Evolutionary conservation across 53 echinoderm and acorn worm genomes (phyloP).

Genomic region (Crossaster papposus): DNA sequence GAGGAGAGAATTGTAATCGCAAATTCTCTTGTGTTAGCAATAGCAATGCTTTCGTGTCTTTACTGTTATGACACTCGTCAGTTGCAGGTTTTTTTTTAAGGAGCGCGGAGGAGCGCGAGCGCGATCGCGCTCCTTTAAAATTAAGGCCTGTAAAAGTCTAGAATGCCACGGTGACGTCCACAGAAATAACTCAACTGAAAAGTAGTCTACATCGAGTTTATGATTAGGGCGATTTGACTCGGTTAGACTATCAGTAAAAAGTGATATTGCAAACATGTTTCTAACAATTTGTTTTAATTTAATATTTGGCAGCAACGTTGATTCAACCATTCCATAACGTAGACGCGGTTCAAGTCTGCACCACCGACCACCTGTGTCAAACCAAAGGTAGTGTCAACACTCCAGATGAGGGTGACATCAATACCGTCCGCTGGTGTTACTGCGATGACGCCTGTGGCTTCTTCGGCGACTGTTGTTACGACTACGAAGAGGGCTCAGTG

Average conservation of each 20-base stretch:
- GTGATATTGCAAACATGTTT: background rate
- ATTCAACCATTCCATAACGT: background rate
- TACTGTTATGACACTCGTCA: no score
- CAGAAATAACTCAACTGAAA: no score
- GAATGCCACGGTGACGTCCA: no score
- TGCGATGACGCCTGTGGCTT: slow-evolving; percentile 59
- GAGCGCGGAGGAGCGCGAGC: no score
- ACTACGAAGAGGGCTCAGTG: slow-evolving; percentile 22
- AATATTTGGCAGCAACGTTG: slow-evolving; percentile 17
- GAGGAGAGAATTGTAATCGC: no score
- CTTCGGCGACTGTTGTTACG: slow-evolving; percentile 68
- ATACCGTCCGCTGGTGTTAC: slow-evolving; percentile 29
- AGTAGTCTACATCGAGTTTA: no score
- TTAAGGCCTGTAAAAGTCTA: no score
- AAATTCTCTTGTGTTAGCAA: no score
- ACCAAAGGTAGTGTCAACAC: background rate
- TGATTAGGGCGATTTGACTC: no score
- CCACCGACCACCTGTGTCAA: slow-evolving; percentile 9
- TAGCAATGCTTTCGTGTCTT: no score
- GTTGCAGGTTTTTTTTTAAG: no score
- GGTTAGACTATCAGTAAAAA: background rate
- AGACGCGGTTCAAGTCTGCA: slow-evolving; percentile 43
- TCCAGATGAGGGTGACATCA: background rate
- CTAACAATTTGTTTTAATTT: background rate
- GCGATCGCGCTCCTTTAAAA: no score